Evolutionary conservation across 2,888 invertebrate species (phyloP), one percentile per base, ranked within the genome.

Genomic region (Pachycephus smyrnensis): DNA sequence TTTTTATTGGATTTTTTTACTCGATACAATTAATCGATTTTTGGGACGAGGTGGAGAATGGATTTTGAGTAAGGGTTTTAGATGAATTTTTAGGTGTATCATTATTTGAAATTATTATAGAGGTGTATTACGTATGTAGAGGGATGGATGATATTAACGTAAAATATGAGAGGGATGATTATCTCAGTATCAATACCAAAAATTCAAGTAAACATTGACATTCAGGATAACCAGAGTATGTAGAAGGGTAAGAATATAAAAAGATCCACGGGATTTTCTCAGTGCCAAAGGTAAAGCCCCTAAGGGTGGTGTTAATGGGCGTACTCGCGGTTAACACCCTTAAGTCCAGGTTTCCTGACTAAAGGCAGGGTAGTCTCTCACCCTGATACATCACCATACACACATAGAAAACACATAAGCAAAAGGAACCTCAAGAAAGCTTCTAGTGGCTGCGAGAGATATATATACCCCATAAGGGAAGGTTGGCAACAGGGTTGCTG

Each of bases 291-390:
- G 55, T 23, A 23, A 55, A 55, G 23, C 75, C 36, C 77, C 80
- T 82, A 84, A 81, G 88, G 89, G 88, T 89, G 86, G 90, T 89
- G 91, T 90, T 91, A 91, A 91, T 91, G 91, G 91, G 91, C 91
- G 91, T 91, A 91, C 89, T 91, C 90, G 91, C 88, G 90, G 91
- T 91, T 91, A 91, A 91, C 91, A 91, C 91, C 90, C 90, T 89
- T 86, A 82, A 79, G 76, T 77, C 55, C 55, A 55, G 23, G 55
- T 55, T 71, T 33, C 30, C 30, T 33, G 71, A 71, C 23, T 55
- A 55, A 55, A 55, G 55, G 55, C 55, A 55, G 23, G 23, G 55
- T 55, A 55, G 55, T 55, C 15, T 55, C 15, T 55, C 23, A 55
- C 9, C 9, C 55, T 55, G 55, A 23, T 23, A 55, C 55, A 55